These are phyloP conservation scores for Hydrolagus colliei DNA, from an alignment of 2,797 vertebrate species.

Conservation along the genomic window DNA sequence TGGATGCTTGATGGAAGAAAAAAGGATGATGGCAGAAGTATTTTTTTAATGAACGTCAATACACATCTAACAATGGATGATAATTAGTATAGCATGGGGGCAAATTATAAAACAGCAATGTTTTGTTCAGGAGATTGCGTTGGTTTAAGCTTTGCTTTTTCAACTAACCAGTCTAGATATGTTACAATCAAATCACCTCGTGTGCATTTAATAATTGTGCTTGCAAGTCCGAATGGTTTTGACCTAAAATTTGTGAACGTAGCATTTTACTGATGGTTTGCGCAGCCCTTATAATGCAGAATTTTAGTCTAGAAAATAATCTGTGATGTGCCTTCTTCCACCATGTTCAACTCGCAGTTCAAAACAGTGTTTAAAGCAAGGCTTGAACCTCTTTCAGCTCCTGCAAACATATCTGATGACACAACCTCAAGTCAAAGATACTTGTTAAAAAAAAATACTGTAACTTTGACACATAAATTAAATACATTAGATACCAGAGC, in stretches of 20 bases:
- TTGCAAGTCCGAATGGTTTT: not conserved
- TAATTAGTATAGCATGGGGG: not conserved
- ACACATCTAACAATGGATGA: not conserved
- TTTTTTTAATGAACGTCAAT: conserved; percentile 14
- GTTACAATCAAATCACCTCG: not conserved
- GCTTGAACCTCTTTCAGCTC: no score
- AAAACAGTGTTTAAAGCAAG: no score
- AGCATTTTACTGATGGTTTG: no score
- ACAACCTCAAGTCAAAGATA: no score
- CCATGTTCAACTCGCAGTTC: no score
- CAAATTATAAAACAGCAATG: not conserved
- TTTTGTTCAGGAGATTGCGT: not conserved
- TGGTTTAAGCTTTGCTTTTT: not conserved
- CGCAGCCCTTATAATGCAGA: no score
- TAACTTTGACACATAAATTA: no score
- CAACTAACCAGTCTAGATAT: not conserved
- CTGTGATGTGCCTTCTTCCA: no score
- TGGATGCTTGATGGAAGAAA: conserved; percentile 11
- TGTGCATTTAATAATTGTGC: not conserved
- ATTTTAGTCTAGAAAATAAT: no score
- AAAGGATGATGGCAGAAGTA: conserved; percentile 1
- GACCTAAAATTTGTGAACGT: not conserved
- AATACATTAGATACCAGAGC: no score
- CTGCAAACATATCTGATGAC: no score
- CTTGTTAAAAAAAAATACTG: no score